Evolutionary conservation across 1,140 invertebrate genomes (phyloP).

Genomic region (Bombus soroeensis): DNA sequence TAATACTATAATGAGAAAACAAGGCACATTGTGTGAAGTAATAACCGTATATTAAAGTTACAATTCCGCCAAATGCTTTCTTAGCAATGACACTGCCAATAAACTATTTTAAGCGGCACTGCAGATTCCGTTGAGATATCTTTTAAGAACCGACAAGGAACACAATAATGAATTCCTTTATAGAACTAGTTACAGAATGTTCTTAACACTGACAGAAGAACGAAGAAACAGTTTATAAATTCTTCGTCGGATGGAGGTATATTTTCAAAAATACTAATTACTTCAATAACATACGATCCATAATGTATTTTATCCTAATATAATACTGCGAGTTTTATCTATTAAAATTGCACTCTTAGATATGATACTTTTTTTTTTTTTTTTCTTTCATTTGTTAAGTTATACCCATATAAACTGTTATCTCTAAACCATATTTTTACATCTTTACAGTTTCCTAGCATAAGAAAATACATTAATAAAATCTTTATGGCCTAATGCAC

Average conservation of each 20-base stretch:
- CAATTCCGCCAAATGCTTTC: constrained; percentile 28
- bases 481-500: constrained; percentile 8
- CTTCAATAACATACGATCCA: not conserved
- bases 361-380: not conserved
- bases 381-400: not conserved
- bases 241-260: constrained; percentile 39
- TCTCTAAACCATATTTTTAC: not conserved
- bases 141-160: constrained; percentile 22
- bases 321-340: constrained; percentile 4
- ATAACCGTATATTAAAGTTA: constrained; percentile 25
- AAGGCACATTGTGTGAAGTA: constrained; percentile 26
- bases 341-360: not conserved
- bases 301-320: not conserved
- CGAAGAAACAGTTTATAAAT: constrained; percentile 23
- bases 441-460: not conserved
- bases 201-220: constrained; percentile 38
- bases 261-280: constrained; percentile 1
- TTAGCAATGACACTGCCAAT: constrained; percentile 44
- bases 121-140: constrained; percentile 22
- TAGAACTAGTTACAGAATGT: constrained; percentile 20
- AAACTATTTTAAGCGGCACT: constrained; percentile 14
- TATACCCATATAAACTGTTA: not conserved
- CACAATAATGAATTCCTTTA: constrained; percentile 47
- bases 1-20: constrained; percentile 50
- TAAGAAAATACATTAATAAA: not conserved